Conservation (phyloP, 2,113 vertebrate genomes). For the Ochotona princeps region DNA sequence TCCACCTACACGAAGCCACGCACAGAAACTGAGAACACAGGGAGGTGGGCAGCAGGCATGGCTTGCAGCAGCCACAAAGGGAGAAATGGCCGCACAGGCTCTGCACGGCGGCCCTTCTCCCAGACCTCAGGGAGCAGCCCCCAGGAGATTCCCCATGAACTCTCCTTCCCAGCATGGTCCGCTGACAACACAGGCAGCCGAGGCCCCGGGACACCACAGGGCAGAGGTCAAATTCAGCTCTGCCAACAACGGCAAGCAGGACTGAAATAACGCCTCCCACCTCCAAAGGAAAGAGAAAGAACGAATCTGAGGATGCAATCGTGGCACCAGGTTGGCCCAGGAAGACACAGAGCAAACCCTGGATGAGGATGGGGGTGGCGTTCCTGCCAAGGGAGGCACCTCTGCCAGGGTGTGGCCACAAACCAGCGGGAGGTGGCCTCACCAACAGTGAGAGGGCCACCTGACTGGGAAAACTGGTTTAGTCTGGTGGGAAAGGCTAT, state of each 20-base stretch:
- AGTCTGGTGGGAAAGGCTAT: background rate
- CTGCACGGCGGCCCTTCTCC: background rate
- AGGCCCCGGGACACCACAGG: background rate
- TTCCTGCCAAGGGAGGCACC: conserved; percentile 45
- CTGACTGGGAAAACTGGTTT: conserved; percentile 65
- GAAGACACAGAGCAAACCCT: background rate
- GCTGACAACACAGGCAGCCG: no score
- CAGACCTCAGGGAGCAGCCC: background rate
- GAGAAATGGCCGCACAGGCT: no score
- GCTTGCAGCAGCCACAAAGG: background rate
- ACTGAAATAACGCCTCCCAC: background rate
- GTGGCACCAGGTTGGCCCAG: background rate
- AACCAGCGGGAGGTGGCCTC: background rate
- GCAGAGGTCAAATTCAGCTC: conserved; percentile 9
- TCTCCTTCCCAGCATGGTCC: background rate
- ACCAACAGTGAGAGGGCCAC: background rate
- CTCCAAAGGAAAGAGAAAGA: background rate
- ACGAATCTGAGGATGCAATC: fast-evolving
- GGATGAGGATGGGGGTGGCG: background rate
- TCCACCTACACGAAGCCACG: background rate
- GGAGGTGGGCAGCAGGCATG: background rate
- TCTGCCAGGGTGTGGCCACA: background rate
- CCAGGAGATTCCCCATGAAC: background rate
- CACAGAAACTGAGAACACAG: background rate
- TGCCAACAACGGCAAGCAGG: background rate